phyloP scores from a whole-genome alignment of 2,797 vertebrate species.

The Taenioides sp. region DNA sequence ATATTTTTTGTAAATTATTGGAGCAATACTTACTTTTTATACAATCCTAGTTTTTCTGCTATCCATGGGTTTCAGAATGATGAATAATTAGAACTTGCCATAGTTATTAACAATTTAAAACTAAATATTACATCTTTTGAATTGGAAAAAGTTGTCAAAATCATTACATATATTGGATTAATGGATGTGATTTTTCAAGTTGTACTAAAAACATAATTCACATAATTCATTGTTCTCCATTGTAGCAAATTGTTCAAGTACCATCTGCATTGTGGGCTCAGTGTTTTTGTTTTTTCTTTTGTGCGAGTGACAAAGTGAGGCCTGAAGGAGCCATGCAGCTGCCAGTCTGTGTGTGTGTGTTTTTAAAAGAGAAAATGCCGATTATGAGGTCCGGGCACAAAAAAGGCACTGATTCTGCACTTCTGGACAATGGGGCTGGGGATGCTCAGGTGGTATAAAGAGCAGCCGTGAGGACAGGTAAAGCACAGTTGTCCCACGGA shows the following conservation, averaged over 20 bases:
- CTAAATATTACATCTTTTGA: too few species aligned
- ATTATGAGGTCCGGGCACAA: slow-evolving; percentile 23
- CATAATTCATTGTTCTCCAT: slow-evolving; percentile 4
- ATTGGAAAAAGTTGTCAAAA: too few species aligned
- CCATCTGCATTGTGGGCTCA: background rate
- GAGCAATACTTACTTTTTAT: too few species aligned
- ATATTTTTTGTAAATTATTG: too few species aligned
- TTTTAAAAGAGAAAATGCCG: slow-evolving; percentile 45
- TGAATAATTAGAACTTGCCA: too few species aligned
- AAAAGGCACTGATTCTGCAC: slow-evolving; percentile 47
- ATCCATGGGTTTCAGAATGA: too few species aligned
- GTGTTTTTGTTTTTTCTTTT: slow-evolving; percentile 18
- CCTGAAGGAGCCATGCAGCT: slow-evolving; percentile 38
- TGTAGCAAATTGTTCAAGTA: slow-evolving; percentile 14
- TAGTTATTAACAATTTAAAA: too few species aligned
- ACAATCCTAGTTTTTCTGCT: too few species aligned
- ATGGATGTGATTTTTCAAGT: too few species aligned
- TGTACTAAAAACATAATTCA: background rate
- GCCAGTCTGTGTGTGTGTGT: slow-evolving; percentile 31
- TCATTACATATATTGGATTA: too few species aligned
- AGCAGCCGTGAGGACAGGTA: slow-evolving; percentile 38
- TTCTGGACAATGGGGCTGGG: slow-evolving; percentile 42
- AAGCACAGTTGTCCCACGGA: slow-evolving; percentile 15
- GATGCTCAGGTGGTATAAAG: slow-evolving; percentile 59
- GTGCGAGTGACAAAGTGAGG: slow-evolving; percentile 23